Evolutionary conservation across 2,888 invertebrate genomes (phyloP), one percentile per base, ranked within the genome.

Genomic region (Drosophila leonis): DNA sequence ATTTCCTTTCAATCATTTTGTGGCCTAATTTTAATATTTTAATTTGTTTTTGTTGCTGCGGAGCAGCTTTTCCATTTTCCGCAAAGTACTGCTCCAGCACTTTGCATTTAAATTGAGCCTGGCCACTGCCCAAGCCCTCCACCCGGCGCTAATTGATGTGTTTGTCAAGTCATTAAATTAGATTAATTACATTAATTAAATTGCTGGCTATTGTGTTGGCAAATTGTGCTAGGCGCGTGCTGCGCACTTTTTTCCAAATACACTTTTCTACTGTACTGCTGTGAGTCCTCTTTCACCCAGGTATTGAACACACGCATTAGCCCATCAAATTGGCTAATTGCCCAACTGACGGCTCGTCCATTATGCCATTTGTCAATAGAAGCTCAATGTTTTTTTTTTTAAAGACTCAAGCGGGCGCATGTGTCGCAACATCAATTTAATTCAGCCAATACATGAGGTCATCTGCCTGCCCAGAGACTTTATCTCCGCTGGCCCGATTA

Each of bases 121-220:
- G 65, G 52, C 42, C 69, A 6, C 18, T 4, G 20, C 7, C 33
- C 4, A 4, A 20, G 44, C 13, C 18, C 8, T 1, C 7, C 33
- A 62, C 42, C 68, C 71, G 78, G 72, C 59, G 86, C 81, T 90
- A 90, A 90, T 90, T 90, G 88, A 88, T 87, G 82, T 90, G 88
- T 90, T 90, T 90, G 90, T 88, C 85, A 88, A 90, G 85, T 88
- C 83, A 88, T 90, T 90, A 87, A 90, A 90, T 78, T 79, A 85
- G 90, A 90, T 90, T 90, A 90, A 90, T 90, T 90, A 87, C 87
- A 83, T 88, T 83, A 82, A 90, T 90, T 90, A 88, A 86, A 84
- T 86, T 82, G 69, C 61, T 54, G 65, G 56, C 48, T 54, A 65
- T 67, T 65, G 48, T 56, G 55, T 48, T 61, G 62, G 62, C 48